A percentile compares a stretch with the other conserved stretches of the same genome.
phyloP scores from a whole-genome alignment of 2,797 vertebrate species.

The Helarctos malayanus region DNA sequence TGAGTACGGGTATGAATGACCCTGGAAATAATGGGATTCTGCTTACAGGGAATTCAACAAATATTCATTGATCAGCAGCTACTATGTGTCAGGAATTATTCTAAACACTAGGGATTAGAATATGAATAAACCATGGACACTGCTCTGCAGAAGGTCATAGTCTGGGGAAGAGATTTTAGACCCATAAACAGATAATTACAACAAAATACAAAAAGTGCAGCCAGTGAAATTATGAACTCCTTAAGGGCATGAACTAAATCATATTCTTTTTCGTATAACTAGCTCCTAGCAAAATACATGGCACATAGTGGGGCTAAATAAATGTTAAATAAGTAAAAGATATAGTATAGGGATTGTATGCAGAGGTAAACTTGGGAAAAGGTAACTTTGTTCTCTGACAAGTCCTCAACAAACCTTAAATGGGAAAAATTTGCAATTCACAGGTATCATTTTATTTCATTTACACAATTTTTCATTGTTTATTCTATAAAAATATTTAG shows the following conservation, averaged over 20 bases:
- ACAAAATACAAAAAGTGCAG: background rate
- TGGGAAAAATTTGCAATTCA: background rate
- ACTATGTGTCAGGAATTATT: constrained; percentile 17
- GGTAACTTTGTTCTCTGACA: background rate
- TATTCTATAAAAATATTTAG: background rate
- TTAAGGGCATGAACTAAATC: background rate
- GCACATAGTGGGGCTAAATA: background rate
- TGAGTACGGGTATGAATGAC: constrained; percentile 21
- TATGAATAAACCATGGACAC: background rate
- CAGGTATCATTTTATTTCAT: background rate
- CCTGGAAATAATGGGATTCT: constrained; percentile 19
- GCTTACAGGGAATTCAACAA: background rate
- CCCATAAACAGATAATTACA: background rate
- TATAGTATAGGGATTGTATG: background rate
- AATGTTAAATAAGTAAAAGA: constrained; percentile 32
- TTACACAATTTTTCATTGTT: constrained; percentile 33
- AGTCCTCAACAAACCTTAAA: background rate
- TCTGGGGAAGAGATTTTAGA: background rate
- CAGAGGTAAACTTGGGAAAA: background rate
- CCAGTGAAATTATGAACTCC: background rate
- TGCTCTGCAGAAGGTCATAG: background rate
- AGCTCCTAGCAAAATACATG: background rate
- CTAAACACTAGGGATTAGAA: background rate
- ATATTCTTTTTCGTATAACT: background rate
- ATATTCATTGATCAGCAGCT: constrained; percentile 3